Evolutionary conservation across 2,113 vertebrate genomes (phyloP), one percentile per base, ranked within the genome.

Genomic region (Podarcis cretensis): DNA sequence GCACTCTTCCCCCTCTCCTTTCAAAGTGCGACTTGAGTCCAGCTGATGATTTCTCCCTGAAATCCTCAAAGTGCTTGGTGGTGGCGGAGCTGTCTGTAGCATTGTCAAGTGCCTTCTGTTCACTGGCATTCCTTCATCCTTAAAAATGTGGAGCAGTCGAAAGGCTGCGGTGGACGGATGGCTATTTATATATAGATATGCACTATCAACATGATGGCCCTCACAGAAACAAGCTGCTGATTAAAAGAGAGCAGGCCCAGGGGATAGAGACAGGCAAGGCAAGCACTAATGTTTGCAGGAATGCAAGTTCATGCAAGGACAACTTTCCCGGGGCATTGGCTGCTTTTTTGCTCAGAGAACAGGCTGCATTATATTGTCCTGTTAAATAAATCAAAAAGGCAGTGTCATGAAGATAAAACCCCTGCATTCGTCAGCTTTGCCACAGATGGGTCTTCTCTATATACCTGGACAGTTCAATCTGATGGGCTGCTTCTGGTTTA

Each of bases 331-430:
- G 0, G 16, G 23, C 1, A 32, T 43, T 20, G 5, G 71, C 79
- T 69, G 66, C 66, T 74, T 32, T 79, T 13, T 77, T 18, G 23
- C 48, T 57, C 57, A 7, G 81, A 90, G 82, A 93, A 91, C 87
- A 2, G 89, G 88, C 80, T 75, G 80, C 74, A 48, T 92, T 71
- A 48, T 18, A 18, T 43, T 89, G 82, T 83, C 87, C 76, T 32
- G 81, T 83, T 80, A 85, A 91, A 86, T 86, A 63, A 74, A 91
- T 57, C 5, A 91, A 81, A 77, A 75, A 48, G 10, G 85, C 8
- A 87, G 81, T 20, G 57, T 8, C 81, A 43, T 27, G 77, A 85
- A 86, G 48, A 40, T 63, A 27, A 68, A 25, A 78, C 77, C 32
- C 57, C 81, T 6, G 5, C 13, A 63, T 81, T 66, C 85, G 48